phyloP scores from a whole-genome alignment of 2,888 invertebrate species.

The Mythimna impura region DNA sequence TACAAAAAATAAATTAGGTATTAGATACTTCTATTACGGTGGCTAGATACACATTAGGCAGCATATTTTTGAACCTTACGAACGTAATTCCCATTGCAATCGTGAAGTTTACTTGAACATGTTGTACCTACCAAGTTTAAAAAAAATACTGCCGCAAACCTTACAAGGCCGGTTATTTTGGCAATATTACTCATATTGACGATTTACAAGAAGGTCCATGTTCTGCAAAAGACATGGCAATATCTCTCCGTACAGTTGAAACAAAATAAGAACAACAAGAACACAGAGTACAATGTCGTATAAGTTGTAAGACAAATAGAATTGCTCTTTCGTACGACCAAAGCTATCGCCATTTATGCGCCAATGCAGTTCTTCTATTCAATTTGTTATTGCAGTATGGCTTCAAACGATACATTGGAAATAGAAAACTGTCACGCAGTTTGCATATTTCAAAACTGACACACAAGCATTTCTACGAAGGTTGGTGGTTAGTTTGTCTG shows the following conservation, averaged over 20 bases:
- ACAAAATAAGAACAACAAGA: conserved; percentile 43
- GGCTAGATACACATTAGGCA: no score
- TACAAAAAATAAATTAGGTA: no score
- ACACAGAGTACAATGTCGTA: conserved; percentile 39
- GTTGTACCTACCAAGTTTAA: neutral
- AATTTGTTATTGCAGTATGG: conserved; percentile 51
- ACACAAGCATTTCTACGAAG: neutral
- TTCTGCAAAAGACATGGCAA: conserved; percentile 40
- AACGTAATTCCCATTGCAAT: neutral
- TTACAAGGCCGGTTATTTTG: conserved; percentile 8
- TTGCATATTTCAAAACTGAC: conserved; percentile 26
- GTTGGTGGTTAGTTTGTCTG: neutral
- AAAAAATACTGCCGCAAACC: neutral
- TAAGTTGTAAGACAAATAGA: conserved; percentile 53
- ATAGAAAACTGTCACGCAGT: conserved; percentile 23
- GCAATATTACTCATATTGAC: conserved; percentile 13
- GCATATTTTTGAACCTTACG: no score
- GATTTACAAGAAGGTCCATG: conserved; percentile 8
- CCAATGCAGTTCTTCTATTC: conserved; percentile 60
- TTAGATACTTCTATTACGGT: no score
- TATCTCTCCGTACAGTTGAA: conserved; percentile 35
- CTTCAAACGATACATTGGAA: conserved; percentile 41
- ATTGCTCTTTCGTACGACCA: conserved; percentile 47
- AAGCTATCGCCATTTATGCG: conserved; percentile 54
- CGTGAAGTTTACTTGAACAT: neutral